Base-by-base conservation (phyloP, 2,888 invertebrate species). In the Lacanobia wlatinum region DNA sequence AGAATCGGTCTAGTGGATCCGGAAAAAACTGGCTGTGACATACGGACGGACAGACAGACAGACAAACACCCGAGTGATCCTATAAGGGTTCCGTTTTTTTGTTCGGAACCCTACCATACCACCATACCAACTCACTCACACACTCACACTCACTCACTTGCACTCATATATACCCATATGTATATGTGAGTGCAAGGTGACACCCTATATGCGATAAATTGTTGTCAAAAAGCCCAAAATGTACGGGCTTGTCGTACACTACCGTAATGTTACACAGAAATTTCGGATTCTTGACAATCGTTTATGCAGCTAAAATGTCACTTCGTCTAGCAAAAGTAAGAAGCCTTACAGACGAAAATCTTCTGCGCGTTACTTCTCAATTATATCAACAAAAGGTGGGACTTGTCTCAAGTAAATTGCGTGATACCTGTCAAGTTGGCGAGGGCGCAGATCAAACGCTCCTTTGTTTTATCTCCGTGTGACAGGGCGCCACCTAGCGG, bases 371-470 rank as follows among this genome's bases (percentile, higher is more conserved):
- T 77, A 69, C 84, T 79, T 83, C 78, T 86, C 91, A 93, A 93
- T 94, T 93, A 92, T 88, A 84, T 76, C 72, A 78, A 93, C 93
- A 94, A 94, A 88, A 81, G 84, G 59, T 76, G 50, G 53, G 83
- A 90, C 90, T 92, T 94, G 94, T 93, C 94, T 94, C 90, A 92
- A 92, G 91, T 87, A 90, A 93, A 92, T 92, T 92, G 90, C 85
- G 46, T 64, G 88, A 90, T 82, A 77, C 85, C 86, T 53, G 59
- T 60, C 88, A 89, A 94, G 89, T 90, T 90, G 74, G 82, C 74
- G 86, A 89, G 94, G 94, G 92, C 83, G 90, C 83, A 83, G 92
- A 94, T 94, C 94, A 94, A 94, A 94, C 89, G 90, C 40, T 69
- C 84, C 87, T 89, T 94, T 94, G 94, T 94, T 94, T 94, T 94